A percentile compares a stretch with the other conserved stretches of the same genome.
phyloP scores from a whole-genome alignment of 2,797 vertebrate species.

The Selene dorsalis region DNA sequence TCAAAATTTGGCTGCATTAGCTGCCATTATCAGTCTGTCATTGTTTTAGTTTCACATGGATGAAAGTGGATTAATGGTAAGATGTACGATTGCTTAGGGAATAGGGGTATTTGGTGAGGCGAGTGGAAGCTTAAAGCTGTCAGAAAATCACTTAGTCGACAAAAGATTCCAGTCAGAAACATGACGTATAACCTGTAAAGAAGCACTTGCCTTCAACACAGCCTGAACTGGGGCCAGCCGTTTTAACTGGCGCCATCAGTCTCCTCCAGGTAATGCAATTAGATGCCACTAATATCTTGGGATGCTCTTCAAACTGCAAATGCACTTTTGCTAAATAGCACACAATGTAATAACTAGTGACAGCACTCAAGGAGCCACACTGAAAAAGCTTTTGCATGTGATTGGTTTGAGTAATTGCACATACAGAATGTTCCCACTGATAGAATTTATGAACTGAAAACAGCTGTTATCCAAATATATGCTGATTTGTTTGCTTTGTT shows the following conservation, averaged over 20 bases:
- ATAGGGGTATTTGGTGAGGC: constrained; percentile 64
- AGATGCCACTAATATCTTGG: constrained; percentile 89
- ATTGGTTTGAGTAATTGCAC: constrained; percentile 80
- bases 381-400: constrained; percentile 78
- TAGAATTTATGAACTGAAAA: constrained; percentile 77
- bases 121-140: constrained; percentile 80
- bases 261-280: constrained; percentile 90
- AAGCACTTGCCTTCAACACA: constrained; percentile 87
- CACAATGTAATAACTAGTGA: constrained; percentile 86
- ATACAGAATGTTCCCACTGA: constrained; percentile 66
- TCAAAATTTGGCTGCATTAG: constrained; percentile 72
- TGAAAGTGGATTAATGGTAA: constrained; percentile 76
- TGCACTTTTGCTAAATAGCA: constrained; percentile 87
- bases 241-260: constrained; percentile 89
- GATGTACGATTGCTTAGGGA: constrained; percentile 70
- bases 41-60: constrained; percentile 71
- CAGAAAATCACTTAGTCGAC: constrained; percentile 88
- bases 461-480: constrained; percentile 69
- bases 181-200: constrained; percentile 86
- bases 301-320: constrained; percentile 89
- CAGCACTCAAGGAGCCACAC: constrained; percentile 81
- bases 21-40: constrained; percentile 67
- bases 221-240: constrained; percentile 81
- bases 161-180: constrained; percentile 86
- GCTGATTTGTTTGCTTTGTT: constrained; percentile 68